A percentile compares a stretch with the other conserved stretches of the same genome.
Evolutionary conservation across 2,797 vertebrate species (phyloP).

Genomic region (Sciurus vulgaris): DNA sequence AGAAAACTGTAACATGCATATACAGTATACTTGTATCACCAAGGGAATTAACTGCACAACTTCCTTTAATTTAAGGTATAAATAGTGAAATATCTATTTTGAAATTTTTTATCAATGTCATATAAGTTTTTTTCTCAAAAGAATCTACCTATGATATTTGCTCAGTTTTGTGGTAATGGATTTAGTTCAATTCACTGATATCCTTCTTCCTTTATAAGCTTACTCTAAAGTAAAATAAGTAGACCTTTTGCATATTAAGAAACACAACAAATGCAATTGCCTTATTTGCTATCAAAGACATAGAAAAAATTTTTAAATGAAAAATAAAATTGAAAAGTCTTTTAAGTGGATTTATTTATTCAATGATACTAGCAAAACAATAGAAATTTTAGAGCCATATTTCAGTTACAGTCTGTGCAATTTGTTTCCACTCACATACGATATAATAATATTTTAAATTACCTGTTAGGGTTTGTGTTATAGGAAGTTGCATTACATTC

Average conservation of each 20-base stretch:
- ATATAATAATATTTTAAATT: not conserved
- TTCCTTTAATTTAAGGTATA: not conserved
- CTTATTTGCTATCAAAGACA: conserved; percentile 6
- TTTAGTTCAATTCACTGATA: conserved; percentile 33
- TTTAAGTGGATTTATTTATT: conserved; percentile 37
- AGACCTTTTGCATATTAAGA: conserved; percentile 23
- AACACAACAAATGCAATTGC: not conserved
- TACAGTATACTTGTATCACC: not conserved
- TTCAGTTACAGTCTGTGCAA: not conserved
- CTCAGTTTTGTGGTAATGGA: not conserved
- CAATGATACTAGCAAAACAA: conserved; percentile 8
- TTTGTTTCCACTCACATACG: not conserved
- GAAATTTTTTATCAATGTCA: not conserved
- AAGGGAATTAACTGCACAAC: not conserved
- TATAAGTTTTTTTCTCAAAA: conserved; percentile 36
- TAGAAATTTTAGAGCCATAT: not conserved
- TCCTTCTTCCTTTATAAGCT: conserved; percentile 18
- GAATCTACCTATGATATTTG: not conserved
- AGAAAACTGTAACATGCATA: not conserved
- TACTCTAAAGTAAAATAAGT: not conserved
- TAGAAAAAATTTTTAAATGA: not conserved
- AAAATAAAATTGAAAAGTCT: not conserved
- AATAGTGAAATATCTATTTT: conserved; percentile 8
- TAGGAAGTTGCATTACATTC: no score
- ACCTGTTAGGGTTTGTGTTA: no score